Evolutionary conservation across 1,140 invertebrate species (phyloP), one percentile per base, ranked within the genome.

Genomic region (Eriosoma lanigerum): DNA sequence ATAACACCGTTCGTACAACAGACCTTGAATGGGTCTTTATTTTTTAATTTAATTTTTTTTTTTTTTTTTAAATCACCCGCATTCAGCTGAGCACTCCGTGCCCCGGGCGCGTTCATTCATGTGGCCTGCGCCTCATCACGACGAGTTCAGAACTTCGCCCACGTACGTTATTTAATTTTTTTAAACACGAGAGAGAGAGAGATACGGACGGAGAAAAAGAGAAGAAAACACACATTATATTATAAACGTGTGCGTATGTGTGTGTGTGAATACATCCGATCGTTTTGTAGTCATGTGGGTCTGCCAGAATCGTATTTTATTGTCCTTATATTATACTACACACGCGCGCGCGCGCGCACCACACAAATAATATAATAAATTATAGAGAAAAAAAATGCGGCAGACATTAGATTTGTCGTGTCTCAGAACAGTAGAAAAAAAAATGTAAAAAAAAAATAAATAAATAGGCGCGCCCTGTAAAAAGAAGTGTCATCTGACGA

Each of bases 241-340:
- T 52, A 32, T 52, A 52, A 72, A 72, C 46, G 46, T 2, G 21
- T 6, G 44, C 10, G 44, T 8, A 24, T 29, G 24, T 13, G 68
- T n/a, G 68, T n/a, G 46, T 12, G 68, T 8, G 8, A 15, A 5
- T 52, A 72, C 68, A 72, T 72, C 68, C 46, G 68, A 72, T 72
- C 68, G 68, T 72, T 72, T 52, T 72, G 68, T 72, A 72, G 68
- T 72, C 68, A 52, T 72, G 68, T 72, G 68, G 68, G 68, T 72
- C 68, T 72, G 48, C 68, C 68, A 32, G 68, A 72, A 72, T 72
- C 68, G 68, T 72, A 72, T 72, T 72, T 72, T 72, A 72, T 72
- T 72, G 68, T 72, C 68, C 68, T 72, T 52, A 52, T 72, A 72
- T 38, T n/a, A n/a, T n/a, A n/a, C n/a, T n/a, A 48, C 21, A 68